Base-by-base conservation (phyloP, 2,888 invertebrate genomes). In the Drosophila neotestacea region DNA sequence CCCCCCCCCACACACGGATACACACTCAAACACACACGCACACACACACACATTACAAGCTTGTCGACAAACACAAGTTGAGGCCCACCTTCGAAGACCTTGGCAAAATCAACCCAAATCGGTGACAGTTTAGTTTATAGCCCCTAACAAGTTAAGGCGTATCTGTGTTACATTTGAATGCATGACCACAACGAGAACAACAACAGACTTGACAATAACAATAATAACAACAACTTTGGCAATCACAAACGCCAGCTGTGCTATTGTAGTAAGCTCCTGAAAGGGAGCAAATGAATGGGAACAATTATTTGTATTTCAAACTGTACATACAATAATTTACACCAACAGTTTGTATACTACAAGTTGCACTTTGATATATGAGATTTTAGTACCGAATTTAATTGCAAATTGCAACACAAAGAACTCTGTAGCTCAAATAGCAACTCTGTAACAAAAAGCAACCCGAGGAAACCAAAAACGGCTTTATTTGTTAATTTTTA, bases 81-180 rank as follows among this genome's bases (percentile, higher is more conserved):
- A 41, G 44, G 4, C 13, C 6, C 11, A 28, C 11, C 10, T n/a
- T 34, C 6, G 1, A 16, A 46, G 30, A 47, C 22, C 39, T 11
- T 16, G 1, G 36, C 30, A 30, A 34, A 52, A 27, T 46, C 46
- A 44, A 41, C 22, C 36, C 58, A 55, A 70, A 73, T 76, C 56
- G 68, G 77, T 77, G 83, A 71, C 80, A 87, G 83, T 77, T 82
- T 85, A 70, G 83, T 83, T 87, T 85, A 79, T 88, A 58, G 80
- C 46, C 73, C 58, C 44, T 36, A 56, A 67, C 85, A 76, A 67
- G 67, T 56, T 56, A 54, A 73, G 70, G 68, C 79, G 60, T 68
- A 73, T 69, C 81, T 65, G 65, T 46, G 47, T 60, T 80, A 70
- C 71, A 83, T 71, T 71, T 55, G 59, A 77, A 67, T 71, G 67